phyloP scores from a whole-genome alignment of 2,888 invertebrate species.

The Synanthedon vespiformis region DNA sequence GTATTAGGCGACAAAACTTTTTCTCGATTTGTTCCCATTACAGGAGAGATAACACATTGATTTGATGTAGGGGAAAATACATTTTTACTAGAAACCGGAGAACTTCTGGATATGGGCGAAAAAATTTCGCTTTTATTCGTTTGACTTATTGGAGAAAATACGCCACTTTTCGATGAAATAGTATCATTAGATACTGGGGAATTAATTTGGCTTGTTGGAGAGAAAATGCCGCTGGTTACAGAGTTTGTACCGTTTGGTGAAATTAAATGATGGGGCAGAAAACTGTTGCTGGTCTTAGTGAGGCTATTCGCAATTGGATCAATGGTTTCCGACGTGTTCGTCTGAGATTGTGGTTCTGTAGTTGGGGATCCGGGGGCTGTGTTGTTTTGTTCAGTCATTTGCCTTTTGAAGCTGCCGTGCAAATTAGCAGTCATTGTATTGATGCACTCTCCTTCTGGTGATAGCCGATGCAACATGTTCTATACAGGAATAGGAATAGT shows the following conservation, averaged over 20 bases:
- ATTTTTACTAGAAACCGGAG: conserved; percentile 58
- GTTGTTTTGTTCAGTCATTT: conserved; percentile 59
- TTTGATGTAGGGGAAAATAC: conserved; percentile 60
- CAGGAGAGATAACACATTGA: conserved; percentile 55
- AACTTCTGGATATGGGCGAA: conserved; percentile 59
- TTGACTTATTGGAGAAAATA: conserved; percentile 65
- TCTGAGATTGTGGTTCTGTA: conserved; percentile 45
- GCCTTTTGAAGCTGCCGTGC: conserved; percentile 74
- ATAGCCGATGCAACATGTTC: conserved; percentile 77
- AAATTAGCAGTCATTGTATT: conserved; percentile 74
- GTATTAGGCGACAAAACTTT: conserved; percentile 58
- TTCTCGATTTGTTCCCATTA: conserved; percentile 50
- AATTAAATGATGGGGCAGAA: conserved; percentile 53
- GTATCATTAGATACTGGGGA: conserved; percentile 66
- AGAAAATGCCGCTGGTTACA: conserved; percentile 66
- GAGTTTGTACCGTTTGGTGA: conserved; percentile 66
- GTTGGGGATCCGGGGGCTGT: conserved; percentile 52
- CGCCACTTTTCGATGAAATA: conserved; percentile 63
- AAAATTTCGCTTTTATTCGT: conserved; percentile 64
- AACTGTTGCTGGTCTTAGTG: conserved; percentile 49
- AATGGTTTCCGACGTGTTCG: conserved; percentile 48
- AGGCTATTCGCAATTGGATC: conserved; percentile 52
- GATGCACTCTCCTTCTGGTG: conserved; percentile 76
- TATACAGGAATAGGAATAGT: conserved; percentile 60
- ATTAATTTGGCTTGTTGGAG: conserved; percentile 66